Evolutionary conservation across 2,888 invertebrate genomes (phyloP).

Genomic region (Polydrusus tereticollis): DNA sequence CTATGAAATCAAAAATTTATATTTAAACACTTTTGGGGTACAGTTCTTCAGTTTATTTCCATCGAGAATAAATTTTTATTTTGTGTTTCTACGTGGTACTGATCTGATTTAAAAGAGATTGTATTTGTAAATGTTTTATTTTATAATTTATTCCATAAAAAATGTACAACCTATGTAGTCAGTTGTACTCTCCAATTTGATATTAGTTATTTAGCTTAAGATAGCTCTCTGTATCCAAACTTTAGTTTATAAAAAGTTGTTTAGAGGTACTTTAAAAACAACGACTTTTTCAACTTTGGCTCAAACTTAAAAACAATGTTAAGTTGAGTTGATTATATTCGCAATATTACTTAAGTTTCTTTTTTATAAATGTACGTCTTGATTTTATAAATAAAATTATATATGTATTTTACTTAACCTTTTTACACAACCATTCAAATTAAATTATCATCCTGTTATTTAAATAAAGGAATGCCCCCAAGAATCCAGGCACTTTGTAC

Average conservation of each 20-base stretch:
- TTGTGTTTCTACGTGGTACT: constrained; percentile 58
- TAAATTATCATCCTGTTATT: neutral
- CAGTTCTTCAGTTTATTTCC: constrained; percentile 53
- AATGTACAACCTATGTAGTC: constrained; percentile 55
- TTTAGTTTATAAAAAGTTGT: constrained; percentile 53
- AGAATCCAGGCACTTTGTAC: no score
- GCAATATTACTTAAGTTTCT: constrained; percentile 64
- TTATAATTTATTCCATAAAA: constrained; percentile 46
- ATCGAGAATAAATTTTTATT: constrained; percentile 40
- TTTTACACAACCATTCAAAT: no score
- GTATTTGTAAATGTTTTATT: constrained; percentile 54
- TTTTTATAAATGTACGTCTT: constrained; percentile 63
- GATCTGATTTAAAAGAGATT: constrained; percentile 57
- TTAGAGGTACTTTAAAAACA: constrained; percentile 55
- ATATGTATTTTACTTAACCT: constrained; percentile 45
- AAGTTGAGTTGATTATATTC: constrained; percentile 51
- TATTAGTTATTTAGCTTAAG: constrained; percentile 60
- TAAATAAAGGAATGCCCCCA: no score
- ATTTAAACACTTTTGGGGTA: constrained; percentile 54
- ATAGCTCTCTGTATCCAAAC: constrained; percentile 66
- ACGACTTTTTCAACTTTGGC: constrained; percentile 53
- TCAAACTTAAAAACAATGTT: constrained; percentile 28
- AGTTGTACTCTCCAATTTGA: constrained; percentile 57
- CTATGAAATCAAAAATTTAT: constrained; percentile 11
- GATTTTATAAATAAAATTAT: constrained; percentile 63